Conservation (phyloP, 92 coral and sea anemone genomes). For the Zoanthus solanderi region DNA sequence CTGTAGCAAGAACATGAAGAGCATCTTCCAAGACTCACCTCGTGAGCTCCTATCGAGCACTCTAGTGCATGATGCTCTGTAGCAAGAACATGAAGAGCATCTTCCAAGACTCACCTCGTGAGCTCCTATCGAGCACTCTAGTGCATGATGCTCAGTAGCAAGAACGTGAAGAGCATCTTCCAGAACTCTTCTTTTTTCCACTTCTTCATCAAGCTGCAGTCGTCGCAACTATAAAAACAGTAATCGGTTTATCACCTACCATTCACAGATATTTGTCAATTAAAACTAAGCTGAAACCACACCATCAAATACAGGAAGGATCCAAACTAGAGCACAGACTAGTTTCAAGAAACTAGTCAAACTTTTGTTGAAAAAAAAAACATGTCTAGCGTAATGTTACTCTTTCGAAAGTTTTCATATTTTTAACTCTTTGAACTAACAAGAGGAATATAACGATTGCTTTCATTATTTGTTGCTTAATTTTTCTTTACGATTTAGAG, state of each 20-base stretch:
- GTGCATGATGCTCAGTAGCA: conserved; percentile 97
- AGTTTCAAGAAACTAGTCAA: no score
- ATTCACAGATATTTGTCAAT: neutral
- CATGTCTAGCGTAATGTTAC: no score
- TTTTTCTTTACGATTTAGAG: no score
- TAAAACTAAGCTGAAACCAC: neutral
- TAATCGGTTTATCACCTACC: neutral
- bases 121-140: conserved; percentile 88
- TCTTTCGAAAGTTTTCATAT: no score
- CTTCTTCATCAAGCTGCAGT: conserved; percentile 92
- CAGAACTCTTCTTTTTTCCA: conserved; percentile 90
- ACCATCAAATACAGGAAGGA: no score
- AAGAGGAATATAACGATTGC: no score
- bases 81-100: conserved; percentile 97
- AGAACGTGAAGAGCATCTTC: conserved; percentile 99
- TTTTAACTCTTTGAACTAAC: no score
- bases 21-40: conserved; percentile 91
- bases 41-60: conserved; percentile 83
- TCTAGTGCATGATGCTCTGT: conserved; percentile 97
- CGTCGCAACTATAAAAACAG: conserved; percentile 74
- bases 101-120: conserved; percentile 92
- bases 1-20: conserved; percentile 95
- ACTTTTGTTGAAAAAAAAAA: no score
- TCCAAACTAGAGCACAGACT: neutral
- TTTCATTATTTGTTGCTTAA: no score